Evolutionary conservation across 2,888 invertebrate genomes (phyloP), one percentile per base, ranked within the genome.

Genomic region (Trissolcus japonicus): DNA sequence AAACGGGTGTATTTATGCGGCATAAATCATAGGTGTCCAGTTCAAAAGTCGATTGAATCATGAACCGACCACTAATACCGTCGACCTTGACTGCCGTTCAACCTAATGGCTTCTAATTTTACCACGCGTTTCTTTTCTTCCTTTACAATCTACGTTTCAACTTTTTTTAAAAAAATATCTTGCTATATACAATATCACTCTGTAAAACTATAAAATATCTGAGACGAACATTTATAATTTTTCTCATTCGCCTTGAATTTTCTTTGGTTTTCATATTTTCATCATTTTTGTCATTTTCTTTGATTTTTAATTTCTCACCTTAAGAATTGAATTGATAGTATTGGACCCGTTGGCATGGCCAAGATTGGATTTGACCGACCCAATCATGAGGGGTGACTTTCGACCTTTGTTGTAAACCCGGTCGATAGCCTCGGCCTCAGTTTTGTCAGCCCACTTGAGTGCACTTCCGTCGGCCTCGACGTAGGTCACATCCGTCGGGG

Each of bases 381-480:
- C 82, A 48, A 83, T 68, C 6, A 75, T 40, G 2, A 84, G 59
- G n/a, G 83, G 81, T 13, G 61, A 17, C 1, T 63, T 57, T 67
- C 82, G 75, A 40, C 55, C 68, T 51, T 78, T 57, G 6, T 79
- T 77, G 48, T 80, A 80, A 1, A 81, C 79, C 0, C 25, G 17
- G 9, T 80, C 82, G 4, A 83, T 81, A 4, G 83, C 81, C n/a
- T 76, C 51, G 0, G 79, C 48, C 46, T 83, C 83, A 7, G 67
- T 54, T 1, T 76, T 59, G 63, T 82, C 81, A 11, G 92, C 91
- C 21, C 91, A 90, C 25, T 86, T 91, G 4, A 92, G 91, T 61
- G 92, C 93, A 19, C 92, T 92, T 16, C 93, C 93, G 85, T 93
- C 85, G 16, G 82, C 82, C 13, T 84, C 84, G 0, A 84, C 9